phyloP scores from a whole-genome alignment of 2,113 vertebrate genomes.

The Corythaixoides concolor region DNA sequence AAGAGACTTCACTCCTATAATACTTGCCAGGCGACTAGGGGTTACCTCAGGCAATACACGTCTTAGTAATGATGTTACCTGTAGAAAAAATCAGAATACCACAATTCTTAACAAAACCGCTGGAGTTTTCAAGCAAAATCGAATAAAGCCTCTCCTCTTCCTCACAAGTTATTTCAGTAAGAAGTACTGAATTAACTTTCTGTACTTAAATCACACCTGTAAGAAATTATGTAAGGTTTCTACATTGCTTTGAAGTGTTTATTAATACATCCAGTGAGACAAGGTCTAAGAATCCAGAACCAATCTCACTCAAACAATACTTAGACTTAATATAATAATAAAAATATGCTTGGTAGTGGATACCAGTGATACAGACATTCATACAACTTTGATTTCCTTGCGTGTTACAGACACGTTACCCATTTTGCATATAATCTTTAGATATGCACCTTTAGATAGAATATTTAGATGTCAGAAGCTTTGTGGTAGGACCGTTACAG shows the following conservation, averaged over 20 bases:
- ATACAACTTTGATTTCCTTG: background rate
- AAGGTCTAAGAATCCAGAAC: background rate
- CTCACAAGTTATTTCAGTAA: background rate
- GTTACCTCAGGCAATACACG: conserved; percentile 96
- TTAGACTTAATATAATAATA: background rate
- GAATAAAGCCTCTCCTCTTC: background rate
- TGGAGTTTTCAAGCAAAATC: background rate
- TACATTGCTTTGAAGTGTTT: background rate
- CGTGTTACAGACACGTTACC: rapidly evolving
- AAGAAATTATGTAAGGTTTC: background rate
- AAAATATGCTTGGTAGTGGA: background rate
- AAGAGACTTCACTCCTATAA: conserved; percentile 95
- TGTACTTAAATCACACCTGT: background rate
- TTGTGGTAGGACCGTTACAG: background rate
- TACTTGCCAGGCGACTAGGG: conserved; percentile 92
- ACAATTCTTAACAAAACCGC: background rate
- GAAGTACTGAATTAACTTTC: background rate
- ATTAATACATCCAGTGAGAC: background rate
- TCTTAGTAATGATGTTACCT: conserved; percentile 95
- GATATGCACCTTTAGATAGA: background rate
- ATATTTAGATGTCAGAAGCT: background rate
- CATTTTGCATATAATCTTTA: background rate
- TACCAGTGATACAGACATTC: background rate
- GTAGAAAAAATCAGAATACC: background rate
- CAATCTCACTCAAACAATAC: background rate